Evolutionary conservation across 1,140 invertebrate species (phyloP).

Genomic region (Camponotus floridanus): DNA sequence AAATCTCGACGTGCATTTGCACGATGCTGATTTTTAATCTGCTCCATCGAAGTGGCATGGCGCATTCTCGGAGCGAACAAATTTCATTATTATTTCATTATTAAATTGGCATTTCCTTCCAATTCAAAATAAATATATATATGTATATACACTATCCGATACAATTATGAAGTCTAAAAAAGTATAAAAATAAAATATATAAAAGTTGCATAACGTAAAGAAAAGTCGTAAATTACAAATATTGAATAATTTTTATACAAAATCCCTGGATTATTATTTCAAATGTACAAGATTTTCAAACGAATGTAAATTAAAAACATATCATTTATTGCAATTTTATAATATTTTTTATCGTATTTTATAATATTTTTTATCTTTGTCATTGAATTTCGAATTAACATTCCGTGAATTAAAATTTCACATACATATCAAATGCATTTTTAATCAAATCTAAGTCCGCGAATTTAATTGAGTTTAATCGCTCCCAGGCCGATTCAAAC

Average conservation of each 20-base stretch:
- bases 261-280: not conserved
- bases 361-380: not conserved
- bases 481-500: conserved; percentile 33
- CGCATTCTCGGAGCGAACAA: not conserved
- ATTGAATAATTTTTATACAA: not conserved
- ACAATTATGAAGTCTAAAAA: conserved; percentile 4
- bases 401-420: conserved; percentile 6
- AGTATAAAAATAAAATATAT: not conserved
- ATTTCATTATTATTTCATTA: conserved; percentile 33
- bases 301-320: not conserved
- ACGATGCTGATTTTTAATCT: conserved; percentile 50
- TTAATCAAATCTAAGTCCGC: conserved; percentile 33
- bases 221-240: not conserved
- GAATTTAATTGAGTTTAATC: conserved; percentile 56
- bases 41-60: not conserved
- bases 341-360: not conserved
- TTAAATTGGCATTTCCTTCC: not conserved
- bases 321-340: not conserved
- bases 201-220: not conserved
- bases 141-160: conserved; percentile 5
- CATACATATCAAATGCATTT: conserved; percentile 2
- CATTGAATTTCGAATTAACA: conserved; percentile 14
- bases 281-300: not conserved
- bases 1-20: conserved; percentile 32
- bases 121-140: not conserved